phyloP scores from a whole-genome alignment of 2,888 invertebrate genomes.

The Melinaea menophilus region DNA sequence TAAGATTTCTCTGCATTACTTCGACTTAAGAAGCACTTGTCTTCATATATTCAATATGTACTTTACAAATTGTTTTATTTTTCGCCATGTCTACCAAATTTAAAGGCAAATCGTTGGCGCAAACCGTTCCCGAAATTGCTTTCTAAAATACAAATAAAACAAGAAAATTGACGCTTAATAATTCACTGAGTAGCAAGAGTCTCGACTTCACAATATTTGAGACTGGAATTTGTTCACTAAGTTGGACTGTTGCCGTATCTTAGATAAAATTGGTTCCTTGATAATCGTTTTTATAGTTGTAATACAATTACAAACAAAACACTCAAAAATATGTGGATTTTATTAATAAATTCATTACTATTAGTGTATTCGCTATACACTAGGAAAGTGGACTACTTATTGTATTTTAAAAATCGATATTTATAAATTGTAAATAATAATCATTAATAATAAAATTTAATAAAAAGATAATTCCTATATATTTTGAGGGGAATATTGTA shows the following conservation, averaged over 20 bases:
- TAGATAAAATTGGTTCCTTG: neutral
- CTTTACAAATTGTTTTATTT: conserved; percentile 22
- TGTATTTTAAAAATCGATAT: too few relatives aligned
- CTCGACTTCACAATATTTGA: conserved; percentile 33
- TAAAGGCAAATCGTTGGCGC: conserved; percentile 15
- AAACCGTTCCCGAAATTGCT: conserved; percentile 47
- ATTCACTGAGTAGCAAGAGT: conserved; percentile 48
- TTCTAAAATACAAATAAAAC: conserved; percentile 61
- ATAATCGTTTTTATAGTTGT: too few relatives aligned
- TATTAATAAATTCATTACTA: too few relatives aligned
- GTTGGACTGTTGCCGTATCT: neutral
- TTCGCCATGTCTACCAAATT: conserved; percentile 21
- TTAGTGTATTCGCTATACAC: too few relatives aligned
- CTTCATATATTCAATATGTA: conserved; percentile 3
- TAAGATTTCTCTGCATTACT: neutral
- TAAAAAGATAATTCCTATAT: conserved; percentile 13
- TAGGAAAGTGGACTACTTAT: too few relatives aligned
- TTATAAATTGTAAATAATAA: conserved; percentile 2
- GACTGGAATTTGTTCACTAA: conserved; percentile 4
- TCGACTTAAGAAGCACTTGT: neutral
- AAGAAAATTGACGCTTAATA: conserved; percentile 55
- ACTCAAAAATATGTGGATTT: neutral
- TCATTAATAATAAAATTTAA: too few relatives aligned
- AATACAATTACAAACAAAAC: neutral
- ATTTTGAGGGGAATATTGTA: conserved; percentile 14